These are phyloP conservation scores for Hestina assimilis DNA, from an alignment of 1,140 invertebrate genomes.

Conservation along the genomic window DNA sequence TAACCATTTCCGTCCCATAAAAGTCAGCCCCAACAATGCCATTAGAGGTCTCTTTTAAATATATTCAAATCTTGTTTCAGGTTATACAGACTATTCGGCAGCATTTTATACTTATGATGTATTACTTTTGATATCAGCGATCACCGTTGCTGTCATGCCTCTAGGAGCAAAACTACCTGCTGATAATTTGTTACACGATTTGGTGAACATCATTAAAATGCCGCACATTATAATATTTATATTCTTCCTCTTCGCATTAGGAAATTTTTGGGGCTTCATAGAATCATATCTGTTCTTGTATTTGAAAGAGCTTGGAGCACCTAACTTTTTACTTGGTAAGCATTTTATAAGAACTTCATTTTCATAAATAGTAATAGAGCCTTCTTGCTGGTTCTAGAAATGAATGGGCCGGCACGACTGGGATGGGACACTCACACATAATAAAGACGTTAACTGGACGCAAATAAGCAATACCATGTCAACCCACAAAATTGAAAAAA, in stretches of 20 bases:
- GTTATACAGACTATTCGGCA: conserved; percentile 87
- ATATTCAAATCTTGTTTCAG: conserved; percentile 70
- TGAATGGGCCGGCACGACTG: no score
- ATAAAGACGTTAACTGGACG: no score
- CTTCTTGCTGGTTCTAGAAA: no score
- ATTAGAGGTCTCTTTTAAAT: no score
- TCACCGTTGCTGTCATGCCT: conserved; percentile 85
- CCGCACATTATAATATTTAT: conserved; percentile 87
- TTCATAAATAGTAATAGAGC: neutral
- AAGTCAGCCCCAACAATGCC: no score
- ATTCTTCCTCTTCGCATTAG: conserved; percentile 86
- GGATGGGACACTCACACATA: no score
- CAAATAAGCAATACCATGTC: no score
- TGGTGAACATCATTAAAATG: conserved; percentile 85
- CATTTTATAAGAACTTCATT: neutral
- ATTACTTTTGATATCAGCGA: conserved; percentile 82
- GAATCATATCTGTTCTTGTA: conserved; percentile 92
- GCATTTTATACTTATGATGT: conserved; percentile 88
- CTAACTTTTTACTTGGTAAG: conserved; percentile 88
- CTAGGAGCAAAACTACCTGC: conserved; percentile 85
- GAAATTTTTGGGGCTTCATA: conserved; percentile 91
- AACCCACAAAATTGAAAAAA: no score
- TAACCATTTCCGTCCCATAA: no score
- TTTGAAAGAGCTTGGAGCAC: conserved; percentile 87
- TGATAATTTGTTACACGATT: conserved; percentile 84